These are phyloP conservation scores for Canis aureus DNA, from an alignment of 2,113 vertebrate genomes.

Conservation along the genomic window DNA sequence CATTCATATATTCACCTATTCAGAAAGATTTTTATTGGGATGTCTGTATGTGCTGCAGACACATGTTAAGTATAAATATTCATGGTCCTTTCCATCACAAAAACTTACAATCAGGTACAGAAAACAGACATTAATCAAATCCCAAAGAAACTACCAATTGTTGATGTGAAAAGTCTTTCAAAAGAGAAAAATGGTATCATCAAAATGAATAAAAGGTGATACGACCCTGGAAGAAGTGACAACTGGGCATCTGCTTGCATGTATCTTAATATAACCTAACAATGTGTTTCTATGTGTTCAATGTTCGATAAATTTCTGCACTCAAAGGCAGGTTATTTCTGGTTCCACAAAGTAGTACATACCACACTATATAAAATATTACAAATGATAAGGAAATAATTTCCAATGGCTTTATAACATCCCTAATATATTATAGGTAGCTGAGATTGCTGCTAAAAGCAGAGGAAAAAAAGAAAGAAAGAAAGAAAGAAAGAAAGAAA, in stretches of 20 bases:
- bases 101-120: not conserved
- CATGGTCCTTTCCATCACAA: not conserved
- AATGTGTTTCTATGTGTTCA: not conserved
- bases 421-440: not conserved
- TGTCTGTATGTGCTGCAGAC: not conserved
- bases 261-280: not conserved
- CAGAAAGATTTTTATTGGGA: not conserved
- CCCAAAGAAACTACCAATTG: not conserved
- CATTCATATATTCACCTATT: not conserved
- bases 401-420: not conserved
- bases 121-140: not conserved
- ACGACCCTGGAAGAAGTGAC: not conserved
- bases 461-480: not conserved
- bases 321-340: not conserved
- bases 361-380: not conserved
- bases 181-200: not conserved
- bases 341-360: not conserved
- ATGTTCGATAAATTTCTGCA: not conserved
- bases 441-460: not conserved
- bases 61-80: not conserved
- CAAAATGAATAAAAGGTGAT: not conserved
- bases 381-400: not conserved
- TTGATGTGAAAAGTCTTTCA: slow-evolving; percentile 12
- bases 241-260: not conserved
- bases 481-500: too few species aligned